These are phyloP conservation scores for Protobothrops mucrosquamatus DNA, from an alignment of 2,113 vertebrate genomes.

Conservation along the genomic window DNA sequence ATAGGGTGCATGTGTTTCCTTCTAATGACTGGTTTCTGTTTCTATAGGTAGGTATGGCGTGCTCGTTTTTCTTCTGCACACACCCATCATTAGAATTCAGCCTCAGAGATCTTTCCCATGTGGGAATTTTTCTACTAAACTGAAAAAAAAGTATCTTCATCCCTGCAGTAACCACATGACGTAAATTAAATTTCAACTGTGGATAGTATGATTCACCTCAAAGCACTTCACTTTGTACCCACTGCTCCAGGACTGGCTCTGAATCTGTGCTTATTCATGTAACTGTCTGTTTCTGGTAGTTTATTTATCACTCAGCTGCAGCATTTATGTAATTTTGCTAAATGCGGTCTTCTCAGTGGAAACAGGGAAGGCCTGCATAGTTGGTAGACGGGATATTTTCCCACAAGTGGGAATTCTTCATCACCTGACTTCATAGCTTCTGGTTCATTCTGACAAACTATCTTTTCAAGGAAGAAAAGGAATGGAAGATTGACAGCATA, in stretches of 20 bases:
- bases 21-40: not conserved
- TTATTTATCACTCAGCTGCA: not conserved
- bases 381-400: not conserved
- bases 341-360: not conserved
- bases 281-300: not conserved
- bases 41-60: not conserved
- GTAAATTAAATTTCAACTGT: not conserved
- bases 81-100: not conserved
- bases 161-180: not conserved
- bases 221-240: not conserved
- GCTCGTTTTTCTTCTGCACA: not conserved
- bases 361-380: not conserved
- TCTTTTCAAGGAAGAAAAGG: not conserved
- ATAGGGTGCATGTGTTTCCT: not conserved
- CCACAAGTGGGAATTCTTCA: not conserved
- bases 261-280: not conserved
- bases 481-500: not conserved
- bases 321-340: not conserved
- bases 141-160: not conserved
- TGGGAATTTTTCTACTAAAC: not conserved
- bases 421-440: not conserved
- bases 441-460: not conserved
- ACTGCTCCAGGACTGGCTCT: not conserved
- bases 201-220: not conserved
- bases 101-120: not conserved